Evolutionary conservation across 1,140 invertebrate species (phyloP).

Genomic region (honey bee (Apis mellifera)): Amel_HAv3.1 CM009941.2:14441501-14442000

Average conservation of each 20-base stretch:
- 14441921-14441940: neutral
- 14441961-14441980: neutral
- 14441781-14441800: neutral
- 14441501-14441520: neutral
- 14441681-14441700: slow-evolving; percentile 79
- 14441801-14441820: neutral
- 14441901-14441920: neutral
- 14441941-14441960: neutral
- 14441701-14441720: slow-evolving; percentile 79
- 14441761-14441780: neutral
- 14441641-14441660: slow-evolving; percentile 78
- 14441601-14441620: slow-evolving; percentile 75
- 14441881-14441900: neutral
- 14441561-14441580: slow-evolving; percentile 87
- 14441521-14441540: slow-evolving; percentile 91
- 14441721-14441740: slow-evolving; percentile 23
- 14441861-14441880: neutral
- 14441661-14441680: slow-evolving; percentile 80
- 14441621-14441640: slow-evolving; percentile 75
- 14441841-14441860: neutral
- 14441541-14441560: slow-evolving; percentile 96
- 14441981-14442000: slow-evolving; percentile 18
- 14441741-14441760: neutral
- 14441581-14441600: slow-evolving; percentile 76
- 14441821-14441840: neutral